A percentile compares a stretch with the other conserved stretches of the same genome.
phyloP scores from a whole-genome alignment of 1,140 invertebrate genomes.

The Acromyrmex echinatior region DNA sequence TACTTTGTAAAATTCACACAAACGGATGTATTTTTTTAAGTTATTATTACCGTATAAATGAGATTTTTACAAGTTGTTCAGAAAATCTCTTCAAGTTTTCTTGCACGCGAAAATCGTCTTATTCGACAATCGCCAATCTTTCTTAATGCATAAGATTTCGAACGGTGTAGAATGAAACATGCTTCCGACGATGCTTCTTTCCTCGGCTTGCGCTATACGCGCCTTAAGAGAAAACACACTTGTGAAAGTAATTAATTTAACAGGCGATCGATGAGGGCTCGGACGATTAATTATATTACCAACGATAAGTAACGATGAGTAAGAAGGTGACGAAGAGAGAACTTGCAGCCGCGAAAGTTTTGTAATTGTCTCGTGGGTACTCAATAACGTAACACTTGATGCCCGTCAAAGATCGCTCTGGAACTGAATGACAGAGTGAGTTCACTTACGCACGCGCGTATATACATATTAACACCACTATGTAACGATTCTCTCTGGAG shows the following conservation, averaged over 20 bases:
- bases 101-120: slow-evolving; percentile 63
- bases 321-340: slow-evolving; percentile 72
- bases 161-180: slow-evolving; percentile 57
- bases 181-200: slow-evolving; percentile 64
- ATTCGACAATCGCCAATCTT: slow-evolving; percentile 57
- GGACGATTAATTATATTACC: slow-evolving; percentile 73
- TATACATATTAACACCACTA: slow-evolving; percentile 78
- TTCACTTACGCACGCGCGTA: slow-evolving; percentile 76
- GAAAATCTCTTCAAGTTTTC: slow-evolving; percentile 75
- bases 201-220: slow-evolving; percentile 63
- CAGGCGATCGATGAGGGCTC: slow-evolving; percentile 71
- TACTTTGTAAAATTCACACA: slow-evolving; percentile 19
- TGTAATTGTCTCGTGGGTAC: slow-evolving; percentile 80
- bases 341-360: slow-evolving; percentile 80
- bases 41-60: slow-evolving; percentile 32
- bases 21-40: slow-evolving; percentile 26
- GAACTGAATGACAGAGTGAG: slow-evolving; percentile 74
- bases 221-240: slow-evolving; percentile 60
- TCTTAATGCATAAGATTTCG: slow-evolving; percentile 54
- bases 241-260: slow-evolving; percentile 63
- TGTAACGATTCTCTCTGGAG: slow-evolving; percentile 83
- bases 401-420: slow-evolving; percentile 80
- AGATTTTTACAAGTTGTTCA: slow-evolving; percentile 56
- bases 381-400: slow-evolving; percentile 77
- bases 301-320: slow-evolving; percentile 63